These are phyloP conservation scores for Macrosiphum euphorbiae DNA, from an alignment of 2,888 invertebrate genomes.

Conservation along the genomic window DNA sequence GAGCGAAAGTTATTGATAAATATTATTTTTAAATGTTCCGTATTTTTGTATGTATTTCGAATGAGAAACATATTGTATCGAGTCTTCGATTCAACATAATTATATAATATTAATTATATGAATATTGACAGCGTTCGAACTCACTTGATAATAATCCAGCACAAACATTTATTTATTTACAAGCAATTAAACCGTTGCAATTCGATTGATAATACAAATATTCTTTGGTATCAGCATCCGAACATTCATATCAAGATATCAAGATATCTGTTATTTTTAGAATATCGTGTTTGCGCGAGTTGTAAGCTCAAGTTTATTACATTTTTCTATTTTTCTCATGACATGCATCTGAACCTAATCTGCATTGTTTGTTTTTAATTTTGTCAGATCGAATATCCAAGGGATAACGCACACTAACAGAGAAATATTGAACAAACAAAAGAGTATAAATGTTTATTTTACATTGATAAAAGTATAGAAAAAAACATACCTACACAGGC, in stretches of 20 bases:
- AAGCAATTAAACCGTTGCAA: neutral
- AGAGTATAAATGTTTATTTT: conserved; percentile 25
- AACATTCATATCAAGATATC: neutral
- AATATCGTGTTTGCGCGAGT: neutral
- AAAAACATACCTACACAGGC: neutral
- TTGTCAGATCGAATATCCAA: neutral
- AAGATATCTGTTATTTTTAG: neutral
- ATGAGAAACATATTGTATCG: neutral
- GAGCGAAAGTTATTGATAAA: neutral
- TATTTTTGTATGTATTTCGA: neutral
- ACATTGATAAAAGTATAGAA: neutral
- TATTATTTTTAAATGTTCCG: neutral
- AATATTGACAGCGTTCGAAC: neutral
- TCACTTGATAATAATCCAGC: neutral
- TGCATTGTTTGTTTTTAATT: conserved; percentile 48
- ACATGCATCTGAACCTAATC: conserved; percentile 24
- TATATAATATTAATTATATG: neutral
- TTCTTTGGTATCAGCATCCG: neutral
- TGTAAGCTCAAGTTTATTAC: neutral
- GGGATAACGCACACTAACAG: too few relatives aligned
- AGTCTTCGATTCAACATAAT: neutral
- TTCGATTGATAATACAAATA: neutral
- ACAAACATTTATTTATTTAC: neutral
- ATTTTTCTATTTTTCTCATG: conserved; percentile 21
- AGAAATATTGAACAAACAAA: conserved; percentile 15